Base-by-base conservation (phyloP, 2,797 vertebrate species). In the Momotus momota region DNA sequence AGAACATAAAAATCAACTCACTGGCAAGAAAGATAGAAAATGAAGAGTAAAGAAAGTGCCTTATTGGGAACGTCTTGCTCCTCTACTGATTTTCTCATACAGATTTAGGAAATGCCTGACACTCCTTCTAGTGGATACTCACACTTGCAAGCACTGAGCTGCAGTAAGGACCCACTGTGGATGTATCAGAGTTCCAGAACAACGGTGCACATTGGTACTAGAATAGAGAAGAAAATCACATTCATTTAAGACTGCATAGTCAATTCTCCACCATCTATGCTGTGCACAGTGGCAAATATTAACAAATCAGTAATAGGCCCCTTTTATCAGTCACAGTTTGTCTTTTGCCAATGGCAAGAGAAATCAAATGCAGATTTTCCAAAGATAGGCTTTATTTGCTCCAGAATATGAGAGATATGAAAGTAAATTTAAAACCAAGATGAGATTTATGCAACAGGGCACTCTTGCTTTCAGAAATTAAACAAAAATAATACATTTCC, bases 81-180 rank as follows among this genome's bases (percentile, higher is more conserved):
- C 27, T 84, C 14, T 52, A 5, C 48, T 62, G 52, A 58, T 78
- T 84, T 84, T 65, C 29, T 80, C 35, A 51, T 7, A 33, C 7
- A 38, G 58, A 14, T 64, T 51, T 49, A 48, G n/a, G 33, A 87
- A 87, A 40, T 14, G 23, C 12, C 17, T 65, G 41, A 29, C 46
- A 33, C 21, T 27, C 1, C 2, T 58, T 67, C 40, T 51, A 26
- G 66, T 2, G 3, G 35, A 81, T 57, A 85, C 98, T 87, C 96
- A 99, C 99, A 96, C 97, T 88, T 99, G 98, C 92, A 99, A 96
- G 91, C 99, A 99, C 91, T 98, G 99, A 19, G 98, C 98, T 17
- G 99, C 99, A 1, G 99, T 99, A 22, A 99, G 73, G 65, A 99
- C 98, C 99, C 99, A 99, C 92, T 98, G 97, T 4, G 98, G 97